Conservation (phyloP, 1,140 invertebrate genomes). For the Drosophila subobscura region DNA sequence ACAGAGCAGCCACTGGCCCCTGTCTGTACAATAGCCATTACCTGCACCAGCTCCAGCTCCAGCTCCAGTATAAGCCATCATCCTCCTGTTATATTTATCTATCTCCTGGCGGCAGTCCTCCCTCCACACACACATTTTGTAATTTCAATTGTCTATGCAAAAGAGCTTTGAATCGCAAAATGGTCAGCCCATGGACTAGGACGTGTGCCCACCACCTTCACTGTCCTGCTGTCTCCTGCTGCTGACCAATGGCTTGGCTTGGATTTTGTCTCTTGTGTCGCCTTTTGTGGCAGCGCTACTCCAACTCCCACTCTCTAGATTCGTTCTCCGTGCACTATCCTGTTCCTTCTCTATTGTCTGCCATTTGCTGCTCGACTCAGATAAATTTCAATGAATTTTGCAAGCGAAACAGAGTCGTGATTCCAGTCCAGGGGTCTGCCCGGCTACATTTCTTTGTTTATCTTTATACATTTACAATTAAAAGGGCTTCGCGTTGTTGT, state of each 20-base stretch:
- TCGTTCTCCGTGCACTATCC: neutral
- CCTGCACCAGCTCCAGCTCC: conserved; percentile 20
- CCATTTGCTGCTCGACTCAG: conserved; percentile 48
- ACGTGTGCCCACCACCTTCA: conserved; percentile 5
- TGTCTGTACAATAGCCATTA: neutral
- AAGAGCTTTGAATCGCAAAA: conserved; percentile 72
- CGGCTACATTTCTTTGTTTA: conserved; percentile 79
- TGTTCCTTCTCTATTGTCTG: conserved; percentile 30
- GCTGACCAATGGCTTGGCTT: conserved; percentile 40
- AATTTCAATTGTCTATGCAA: conserved; percentile 81
- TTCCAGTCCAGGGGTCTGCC: conserved; percentile 14
- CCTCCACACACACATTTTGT: conserved; percentile 14
- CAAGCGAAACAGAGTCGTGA: conserved; percentile 52
- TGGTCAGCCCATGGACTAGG: conserved; percentile 39
- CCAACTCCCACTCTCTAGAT: conserved; percentile 16
- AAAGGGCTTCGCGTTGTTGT: conserved; percentile 75
- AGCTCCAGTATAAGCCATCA: neutral
- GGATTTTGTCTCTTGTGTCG: conserved; percentile 64
- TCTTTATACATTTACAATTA: conserved; percentile 80
- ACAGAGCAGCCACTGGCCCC: neutral
- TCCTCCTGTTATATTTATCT: neutral
- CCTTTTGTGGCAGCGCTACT: conserved; percentile 49
- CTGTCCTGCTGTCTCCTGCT: conserved; percentile 16
- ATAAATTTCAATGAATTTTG: conserved; percentile 80
- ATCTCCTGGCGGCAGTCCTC: too few relatives aligned